Evolutionary conservation across 2,113 vertebrate genomes (phyloP).

Genomic region (Cariama cristata): DNA sequence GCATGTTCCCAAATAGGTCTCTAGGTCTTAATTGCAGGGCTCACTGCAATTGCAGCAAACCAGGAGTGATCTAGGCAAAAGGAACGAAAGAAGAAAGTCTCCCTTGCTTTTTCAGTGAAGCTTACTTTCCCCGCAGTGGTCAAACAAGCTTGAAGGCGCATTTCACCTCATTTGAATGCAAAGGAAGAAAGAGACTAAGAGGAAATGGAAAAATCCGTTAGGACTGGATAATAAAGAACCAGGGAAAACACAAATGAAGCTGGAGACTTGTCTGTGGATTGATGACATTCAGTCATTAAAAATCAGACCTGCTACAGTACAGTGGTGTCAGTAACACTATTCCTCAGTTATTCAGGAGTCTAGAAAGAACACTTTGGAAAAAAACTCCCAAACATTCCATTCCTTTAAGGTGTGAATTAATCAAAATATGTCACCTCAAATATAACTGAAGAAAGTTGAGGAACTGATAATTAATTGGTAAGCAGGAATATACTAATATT

Average conservation of each 20-base stretch:
- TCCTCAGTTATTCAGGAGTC: background rate
- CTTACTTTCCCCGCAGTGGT: background rate
- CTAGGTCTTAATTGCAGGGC: background rate
- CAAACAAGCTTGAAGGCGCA: background rate
- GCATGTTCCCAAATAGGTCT: background rate
- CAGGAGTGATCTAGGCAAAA: background rate
- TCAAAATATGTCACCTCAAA: background rate
- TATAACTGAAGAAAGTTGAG: background rate
- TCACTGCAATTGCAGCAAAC: background rate
- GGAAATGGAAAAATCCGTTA: background rate
- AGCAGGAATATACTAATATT: background rate
- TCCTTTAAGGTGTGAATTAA: background rate
- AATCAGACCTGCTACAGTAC: background rate
- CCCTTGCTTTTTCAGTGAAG: background rate
- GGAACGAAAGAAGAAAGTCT: background rate
- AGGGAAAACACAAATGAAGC: background rate
- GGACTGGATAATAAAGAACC: background rate
- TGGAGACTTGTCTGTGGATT: background rate
- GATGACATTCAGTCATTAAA: background rate
- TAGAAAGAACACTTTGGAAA: background rate
- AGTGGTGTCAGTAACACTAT: background rate
- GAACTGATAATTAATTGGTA: background rate
- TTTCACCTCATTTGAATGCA: background rate
- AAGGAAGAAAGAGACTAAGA: background rate
- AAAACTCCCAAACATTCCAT: background rate